phyloP scores from a whole-genome alignment of 2,797 vertebrate genomes.

The Rhyacichthys aspro region DNA sequence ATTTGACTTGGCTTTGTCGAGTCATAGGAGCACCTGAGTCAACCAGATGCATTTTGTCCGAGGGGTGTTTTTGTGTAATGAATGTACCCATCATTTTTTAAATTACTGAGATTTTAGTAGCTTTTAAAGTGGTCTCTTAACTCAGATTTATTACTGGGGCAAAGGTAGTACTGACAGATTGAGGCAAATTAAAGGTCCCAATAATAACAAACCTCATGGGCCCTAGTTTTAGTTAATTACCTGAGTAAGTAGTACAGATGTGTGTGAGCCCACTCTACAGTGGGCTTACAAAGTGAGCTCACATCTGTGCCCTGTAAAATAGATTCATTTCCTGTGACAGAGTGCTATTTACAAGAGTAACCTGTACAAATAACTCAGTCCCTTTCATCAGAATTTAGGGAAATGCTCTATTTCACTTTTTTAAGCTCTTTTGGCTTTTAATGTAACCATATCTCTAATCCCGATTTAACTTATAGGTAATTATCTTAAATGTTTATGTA shows the following conservation, averaged over 20 bases:
- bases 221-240: conserved; percentile 47
- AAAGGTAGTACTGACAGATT: conserved; percentile 19
- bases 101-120: background rate
- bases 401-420: conserved; percentile 23
- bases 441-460: background rate
- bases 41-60: conserved; percentile 14
- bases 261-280: too few relatives aligned
- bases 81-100: background rate
- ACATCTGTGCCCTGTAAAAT: conserved; percentile 59
- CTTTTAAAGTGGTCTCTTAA: conserved; percentile 7
- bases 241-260: too few relatives aligned
- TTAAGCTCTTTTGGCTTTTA: background rate
- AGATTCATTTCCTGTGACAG: conserved; percentile 68
- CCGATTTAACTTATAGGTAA: too few relatives aligned
- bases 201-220: conserved; percentile 33
- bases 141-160: conserved; percentile 11
- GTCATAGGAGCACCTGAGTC: conserved; percentile 50
- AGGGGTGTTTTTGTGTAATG: background rate
- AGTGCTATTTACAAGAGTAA: conserved; percentile 61
- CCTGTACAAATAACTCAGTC: conserved; percentile 56
- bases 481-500: too few relatives aligned
- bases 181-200: conserved; percentile 32
- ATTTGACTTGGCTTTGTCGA: conserved; percentile 62
- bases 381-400: conserved; percentile 38
- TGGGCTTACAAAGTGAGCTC: conserved; percentile 39